These are phyloP conservation scores for Halichoerus grypus DNA, from an alignment of 2,113 vertebrate genomes.

Conservation along the genomic window DNA sequence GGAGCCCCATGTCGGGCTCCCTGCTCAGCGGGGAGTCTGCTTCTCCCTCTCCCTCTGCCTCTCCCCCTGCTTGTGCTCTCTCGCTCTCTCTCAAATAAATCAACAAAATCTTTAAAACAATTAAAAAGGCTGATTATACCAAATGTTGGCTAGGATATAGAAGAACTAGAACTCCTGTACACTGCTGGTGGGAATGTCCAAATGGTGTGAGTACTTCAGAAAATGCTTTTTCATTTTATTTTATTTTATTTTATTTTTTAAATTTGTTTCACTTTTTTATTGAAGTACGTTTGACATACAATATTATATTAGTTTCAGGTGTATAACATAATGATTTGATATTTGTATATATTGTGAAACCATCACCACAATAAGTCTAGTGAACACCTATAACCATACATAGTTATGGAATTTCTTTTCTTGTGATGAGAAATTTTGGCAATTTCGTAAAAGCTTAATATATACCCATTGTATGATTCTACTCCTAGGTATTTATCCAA, in stretches of 20 bases:
- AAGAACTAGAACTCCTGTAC: neutral
- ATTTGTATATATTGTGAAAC: neutral
- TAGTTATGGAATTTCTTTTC: neutral
- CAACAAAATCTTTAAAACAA: neutral
- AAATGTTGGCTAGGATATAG: neutral
- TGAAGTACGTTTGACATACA: neutral
- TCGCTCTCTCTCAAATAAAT: too few relatives aligned
- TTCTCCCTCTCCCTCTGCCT: too few relatives aligned
- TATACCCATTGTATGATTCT: neutral
- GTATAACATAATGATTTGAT: neutral
- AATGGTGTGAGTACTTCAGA: neutral
- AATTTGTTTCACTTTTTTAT: neutral
- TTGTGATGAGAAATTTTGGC: neutral
- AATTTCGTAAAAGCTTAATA: slow-evolving; percentile 17
- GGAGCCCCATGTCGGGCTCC: too few relatives aligned
- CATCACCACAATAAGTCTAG: neutral
- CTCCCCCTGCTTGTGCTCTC: too few relatives aligned
- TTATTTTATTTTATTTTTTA: neutral
- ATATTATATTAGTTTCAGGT: neutral
- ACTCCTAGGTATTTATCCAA: neutral
- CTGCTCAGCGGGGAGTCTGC: too few relatives aligned
- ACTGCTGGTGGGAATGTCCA: neutral
- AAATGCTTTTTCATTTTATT: neutral
- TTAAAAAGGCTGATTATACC: neutral
- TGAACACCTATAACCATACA: neutral